Evolutionary conservation across 1,140 invertebrate genomes (phyloP), one percentile per base, ranked within the genome.

Genomic region (Diorhabda carinulata): DNA sequence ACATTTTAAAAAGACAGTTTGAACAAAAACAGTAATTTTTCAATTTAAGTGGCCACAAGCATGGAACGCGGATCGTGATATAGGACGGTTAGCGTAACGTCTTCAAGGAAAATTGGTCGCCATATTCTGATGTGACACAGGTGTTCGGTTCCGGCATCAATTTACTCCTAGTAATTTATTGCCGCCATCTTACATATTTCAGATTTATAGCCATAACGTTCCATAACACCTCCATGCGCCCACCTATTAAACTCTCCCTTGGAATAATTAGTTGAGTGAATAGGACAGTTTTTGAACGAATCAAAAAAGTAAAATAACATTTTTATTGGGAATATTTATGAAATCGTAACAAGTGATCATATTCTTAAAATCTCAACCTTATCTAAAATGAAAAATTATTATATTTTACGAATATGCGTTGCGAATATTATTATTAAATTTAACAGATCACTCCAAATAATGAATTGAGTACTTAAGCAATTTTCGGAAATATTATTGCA

Each of bases 181-280:
- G 57, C 52, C 65, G 57, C 58, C 65, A 58, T 57, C 65, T 66
- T 66, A 57, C 57, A 66, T 66, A 66, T 66, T 57, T 66, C 65
- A 66, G 65, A 66, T 66, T 66, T 66, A 66, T 66, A 44, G 43
- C 65, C 65, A 58, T 41, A 66, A 56, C 52, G 47, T 52, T 52
- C 47, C 47, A n/a, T 52, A n/a, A 6, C 47, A n/a, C 47, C 47
- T 52, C 4, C 47, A 3, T 8, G 47, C 47, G 6, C 47, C 47
- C 47, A 8, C 47, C 47, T 52, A 6, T n/a, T 52, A 52, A 52
- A n/a, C 25, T 52, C 6, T 4, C 47, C 47, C 47, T 6, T 52
- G 2, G n/a, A 52, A 52, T 52, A 52, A 52, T 52, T 52, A 52
- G 47, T 52, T 52, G 47, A n/a, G 2, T n/a, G n/a, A 52, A 52